Base-by-base conservation (phyloP, 2,888 invertebrate genomes). In the Thereva nobilitata region DNA sequence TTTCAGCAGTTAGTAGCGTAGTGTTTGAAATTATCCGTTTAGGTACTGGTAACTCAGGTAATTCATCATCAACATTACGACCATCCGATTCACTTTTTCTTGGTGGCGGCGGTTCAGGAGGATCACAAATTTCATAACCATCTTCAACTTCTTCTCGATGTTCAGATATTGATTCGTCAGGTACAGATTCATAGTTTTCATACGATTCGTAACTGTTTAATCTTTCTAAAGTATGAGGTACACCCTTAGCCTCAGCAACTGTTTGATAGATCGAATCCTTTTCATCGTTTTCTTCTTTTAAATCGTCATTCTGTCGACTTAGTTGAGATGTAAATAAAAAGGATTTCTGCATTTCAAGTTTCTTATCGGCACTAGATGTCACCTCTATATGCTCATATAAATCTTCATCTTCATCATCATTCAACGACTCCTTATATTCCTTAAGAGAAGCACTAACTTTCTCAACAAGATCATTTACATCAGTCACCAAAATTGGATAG, bases 41-140 rank as follows among this genome's bases (percentile, higher is more conserved):
- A 10, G 80, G 80, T 55, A 78, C 75, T 3, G 78, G 77, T 45
- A 78, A 34, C 54, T 74, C 74, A 9, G 76, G 74, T 5, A 77
- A 68, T 67, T 78, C 72, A 57, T 80, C 79, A 0, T 75, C 76
- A 2, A 77, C 79, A 56, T 78, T 78, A 52, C 79, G 74, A 38
- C 65, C 61, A 8, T 69, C 69, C 2, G 61, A 44, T 40, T 70
- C 68, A 42, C 45, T 54, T 41, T 67, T 68, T 35, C 57, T 69
- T 8, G 57, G 71, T 23, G 70, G 66, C 10, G 70, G 70, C 23
- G 70, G 70, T 45, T 70, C 69, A 3, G 73, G 72, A 34, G 74
- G 76, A 49, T 75, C 76, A 66, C 76, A 79, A 47, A 76, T 74
- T 70, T 81, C 81, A 68, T 81, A 81, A 41, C 77, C 79, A 71